Percentiles rank a stretch among this genome's conserved stretches.
phyloP scores from a whole-genome alignment of 2,113 vertebrate genomes.

The Cyprinus carpio region DNA sequence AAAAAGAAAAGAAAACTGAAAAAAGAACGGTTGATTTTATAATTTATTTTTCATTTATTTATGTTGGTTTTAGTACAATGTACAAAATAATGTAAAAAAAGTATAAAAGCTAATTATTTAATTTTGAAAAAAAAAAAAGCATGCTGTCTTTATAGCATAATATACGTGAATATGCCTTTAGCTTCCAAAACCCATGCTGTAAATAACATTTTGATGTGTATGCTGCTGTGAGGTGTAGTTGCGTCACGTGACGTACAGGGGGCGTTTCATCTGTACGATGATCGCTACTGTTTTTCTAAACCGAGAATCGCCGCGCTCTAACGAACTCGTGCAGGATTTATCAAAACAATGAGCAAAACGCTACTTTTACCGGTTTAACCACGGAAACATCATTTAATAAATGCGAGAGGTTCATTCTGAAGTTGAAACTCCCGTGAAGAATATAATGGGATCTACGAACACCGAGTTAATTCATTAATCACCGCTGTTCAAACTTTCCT shows the following conservation, averaged over 20 bases:
- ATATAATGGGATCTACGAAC: conserved; percentile 8
- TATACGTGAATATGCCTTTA: background rate
- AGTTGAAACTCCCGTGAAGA: background rate
- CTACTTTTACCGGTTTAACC: background rate
- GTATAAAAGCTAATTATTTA: background rate
- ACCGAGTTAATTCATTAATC: background rate
- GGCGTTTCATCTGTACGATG: background rate
- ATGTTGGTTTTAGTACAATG: background rate
- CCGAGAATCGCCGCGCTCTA: background rate
- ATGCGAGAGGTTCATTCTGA: background rate
- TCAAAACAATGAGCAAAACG: background rate
- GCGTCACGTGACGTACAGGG: background rate
- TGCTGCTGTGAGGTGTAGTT: background rate
- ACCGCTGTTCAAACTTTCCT: background rate
- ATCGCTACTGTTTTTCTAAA: background rate
- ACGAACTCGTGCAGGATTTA: background rate
- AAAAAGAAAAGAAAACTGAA: too few relatives aligned
- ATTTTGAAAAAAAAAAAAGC: background rate
- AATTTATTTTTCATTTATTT: too few relatives aligned
- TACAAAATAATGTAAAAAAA: background rate
- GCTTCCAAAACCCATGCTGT: background rate
- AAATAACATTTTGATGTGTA: background rate
- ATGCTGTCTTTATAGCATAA: background rate
- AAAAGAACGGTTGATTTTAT: too few relatives aligned
- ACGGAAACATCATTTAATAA: background rate